A percentile compares a stretch with the other conserved stretches of the same genome.
Conservation (phyloP, 2,797 vertebrate species). For the Danio tinwini region DNA sequence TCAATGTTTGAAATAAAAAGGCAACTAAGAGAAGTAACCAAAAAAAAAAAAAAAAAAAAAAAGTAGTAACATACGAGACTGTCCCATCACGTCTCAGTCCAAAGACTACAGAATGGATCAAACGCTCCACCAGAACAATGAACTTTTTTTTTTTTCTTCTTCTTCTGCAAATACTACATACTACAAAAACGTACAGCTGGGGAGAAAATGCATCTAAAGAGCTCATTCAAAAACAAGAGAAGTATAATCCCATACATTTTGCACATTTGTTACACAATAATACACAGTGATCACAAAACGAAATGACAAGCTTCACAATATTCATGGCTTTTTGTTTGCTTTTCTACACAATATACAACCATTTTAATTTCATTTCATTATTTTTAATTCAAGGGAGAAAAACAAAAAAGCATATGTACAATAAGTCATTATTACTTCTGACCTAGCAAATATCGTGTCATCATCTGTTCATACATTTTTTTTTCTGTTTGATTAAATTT, state of each 20-base stretch:
- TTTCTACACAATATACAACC: conserved; percentile 95
- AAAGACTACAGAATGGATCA: conserved; percentile 59
- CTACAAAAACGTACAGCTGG: conserved; percentile 70
- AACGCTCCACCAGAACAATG: conserved; percentile 67
- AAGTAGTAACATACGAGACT: conserved; percentile 57
- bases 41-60: conserved; percentile 46
- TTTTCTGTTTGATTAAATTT: conserved; percentile 66
- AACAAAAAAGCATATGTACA: conserved; percentile 90
- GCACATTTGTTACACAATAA: conserved; percentile 91
- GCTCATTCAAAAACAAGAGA: conserved; percentile 67
- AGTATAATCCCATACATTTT: conserved; percentile 85
- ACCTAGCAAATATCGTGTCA: conserved; percentile 87
- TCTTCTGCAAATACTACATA: conserved; percentile 68
- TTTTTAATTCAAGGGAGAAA: conserved; percentile 88
- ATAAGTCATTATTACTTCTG: conserved; percentile 92
- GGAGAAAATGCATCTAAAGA: conserved; percentile 68
- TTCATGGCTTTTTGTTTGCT: conserved; percentile 82
- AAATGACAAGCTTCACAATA: conserved; percentile 91
- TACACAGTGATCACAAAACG: conserved; percentile 87
- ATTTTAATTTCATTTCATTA: conserved; percentile 74
- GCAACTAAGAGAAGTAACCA: conserved; percentile 7
- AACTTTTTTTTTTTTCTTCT: conserved; percentile 58
- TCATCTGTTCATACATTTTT: conserved; percentile 81
- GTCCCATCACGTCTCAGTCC: conserved; percentile 55
- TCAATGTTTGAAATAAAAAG: conserved; percentile 51